A percentile compares a stretch with the other conserved stretches of the same genome.
phyloP scores from a whole-genome alignment of 2,113 vertebrate genomes.

The Indri indri region DNA sequence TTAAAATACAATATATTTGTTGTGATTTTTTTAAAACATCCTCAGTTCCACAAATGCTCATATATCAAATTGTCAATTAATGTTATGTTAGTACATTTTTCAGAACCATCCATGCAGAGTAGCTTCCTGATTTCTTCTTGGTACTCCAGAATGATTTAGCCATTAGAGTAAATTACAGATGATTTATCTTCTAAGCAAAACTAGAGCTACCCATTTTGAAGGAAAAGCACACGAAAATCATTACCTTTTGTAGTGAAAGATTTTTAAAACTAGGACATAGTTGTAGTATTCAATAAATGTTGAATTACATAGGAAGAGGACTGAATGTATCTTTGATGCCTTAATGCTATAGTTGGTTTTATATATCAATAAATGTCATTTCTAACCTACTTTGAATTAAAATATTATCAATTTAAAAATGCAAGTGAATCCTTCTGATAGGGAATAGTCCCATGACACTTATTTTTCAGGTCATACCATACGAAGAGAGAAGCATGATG shows the following conservation, averaged over 20 bases:
- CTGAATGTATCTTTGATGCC: not conserved
- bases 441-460: not conserved
- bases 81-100: slow-evolving; percentile 46
- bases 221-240: not conserved
- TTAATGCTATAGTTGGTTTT: not conserved
- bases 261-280: not conserved
- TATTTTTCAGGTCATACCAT: not conserved
- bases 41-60: not conserved
- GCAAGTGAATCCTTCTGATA: not conserved
- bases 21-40: slow-evolving; percentile 25
- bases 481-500: not conserved
- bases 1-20: not conserved
- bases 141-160: slow-evolving; percentile 46
- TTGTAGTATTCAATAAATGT: not conserved
- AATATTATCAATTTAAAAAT: not conserved
- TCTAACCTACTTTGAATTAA: not conserved
- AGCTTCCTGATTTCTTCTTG: slow-evolving; percentile 43
- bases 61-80: slow-evolving; percentile 64
- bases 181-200: slow-evolving; percentile 54
- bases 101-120: slow-evolving; percentile 45
- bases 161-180: slow-evolving; percentile 56
- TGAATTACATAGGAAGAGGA: not conserved
- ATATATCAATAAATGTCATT: not conserved
- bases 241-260: not conserved
- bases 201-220: slow-evolving; percentile 32